Conservation (phyloP, 2,797 vertebrate species). For the Clarias pachynema region DNA sequence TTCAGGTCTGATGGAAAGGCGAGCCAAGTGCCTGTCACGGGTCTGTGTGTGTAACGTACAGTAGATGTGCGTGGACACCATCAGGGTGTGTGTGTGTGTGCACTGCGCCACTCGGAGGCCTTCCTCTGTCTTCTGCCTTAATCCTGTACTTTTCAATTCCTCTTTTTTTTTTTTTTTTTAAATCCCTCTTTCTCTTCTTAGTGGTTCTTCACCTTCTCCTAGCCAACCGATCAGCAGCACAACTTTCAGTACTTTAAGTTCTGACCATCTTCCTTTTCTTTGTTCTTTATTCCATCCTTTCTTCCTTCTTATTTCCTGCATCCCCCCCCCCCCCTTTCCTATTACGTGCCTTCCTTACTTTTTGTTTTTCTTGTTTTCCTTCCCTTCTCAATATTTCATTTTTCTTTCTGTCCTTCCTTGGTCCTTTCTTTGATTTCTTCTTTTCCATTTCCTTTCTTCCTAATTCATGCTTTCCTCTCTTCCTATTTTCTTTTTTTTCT, state of each 20-base stretch:
- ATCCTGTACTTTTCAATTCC: too few relatives aligned
- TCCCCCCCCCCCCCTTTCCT: neutral
- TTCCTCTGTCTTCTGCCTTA: too few relatives aligned
- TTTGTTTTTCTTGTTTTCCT: too few relatives aligned
- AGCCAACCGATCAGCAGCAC: neutral
- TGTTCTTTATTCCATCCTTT: neutral
- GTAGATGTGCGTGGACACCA: too few relatives aligned
- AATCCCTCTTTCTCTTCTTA: neutral
- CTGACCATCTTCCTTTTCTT: neutral
- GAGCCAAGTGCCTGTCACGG: constrained; percentile 20
- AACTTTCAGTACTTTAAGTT: neutral
- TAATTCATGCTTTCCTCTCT: too few relatives aligned
- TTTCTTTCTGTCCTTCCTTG: neutral
- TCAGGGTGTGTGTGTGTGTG: neutral
- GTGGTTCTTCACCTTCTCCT: neutral
- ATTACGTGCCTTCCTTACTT: too few relatives aligned
- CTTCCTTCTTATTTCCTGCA: neutral
- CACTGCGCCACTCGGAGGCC: neutral
- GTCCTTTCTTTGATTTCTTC: neutral
- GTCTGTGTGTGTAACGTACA: constrained; percentile 8
- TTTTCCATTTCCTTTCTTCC: neutral
- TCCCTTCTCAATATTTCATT: neutral
- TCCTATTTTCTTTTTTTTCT: too few relatives aligned
- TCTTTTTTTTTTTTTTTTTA: neutral
- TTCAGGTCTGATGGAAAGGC: constrained; percentile 35